A percentile compares a stretch with the other conserved stretches of the same genome.
Conservation (phyloP, 2,888 invertebrate species). For the Tupiocoris notatus region DNA sequence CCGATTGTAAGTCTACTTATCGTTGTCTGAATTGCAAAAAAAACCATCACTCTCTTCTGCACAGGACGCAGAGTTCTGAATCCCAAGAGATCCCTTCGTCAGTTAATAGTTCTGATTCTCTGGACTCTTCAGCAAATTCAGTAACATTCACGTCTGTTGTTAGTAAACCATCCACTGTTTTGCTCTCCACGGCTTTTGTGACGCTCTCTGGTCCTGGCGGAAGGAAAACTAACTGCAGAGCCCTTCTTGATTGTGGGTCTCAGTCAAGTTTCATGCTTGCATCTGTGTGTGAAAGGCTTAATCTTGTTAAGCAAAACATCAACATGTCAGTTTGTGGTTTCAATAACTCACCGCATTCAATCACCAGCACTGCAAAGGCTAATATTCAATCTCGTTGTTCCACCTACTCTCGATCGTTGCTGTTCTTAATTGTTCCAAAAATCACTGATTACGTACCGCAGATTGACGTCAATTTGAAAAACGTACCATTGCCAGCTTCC, state of each 20-base stretch:
- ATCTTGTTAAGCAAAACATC: constrained; percentile 17
- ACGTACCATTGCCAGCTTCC: constrained; percentile 44
- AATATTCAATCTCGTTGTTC: constrained; percentile 36
- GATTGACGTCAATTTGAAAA: constrained; percentile 29
- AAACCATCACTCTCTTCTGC: constrained; percentile 36
- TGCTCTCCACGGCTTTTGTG: constrained; percentile 47
- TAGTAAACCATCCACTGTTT: constrained; percentile 17
- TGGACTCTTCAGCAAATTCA: background rate
- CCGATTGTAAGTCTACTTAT: constrained; percentile 29
- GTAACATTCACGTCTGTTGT: constrained; percentile 1
- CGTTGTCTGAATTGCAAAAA: constrained; percentile 24
- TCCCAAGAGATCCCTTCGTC: background rate
- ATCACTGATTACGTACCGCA: constrained; percentile 48
- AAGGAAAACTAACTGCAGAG: constrained; percentile 43
- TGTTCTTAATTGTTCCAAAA: constrained; percentile 45
- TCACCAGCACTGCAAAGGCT: constrained; percentile 9
- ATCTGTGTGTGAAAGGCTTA: constrained; percentile 21
- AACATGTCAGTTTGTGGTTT: constrained; percentile 43
- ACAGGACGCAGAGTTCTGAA: background rate
- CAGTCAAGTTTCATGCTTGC: constrained; percentile 47
- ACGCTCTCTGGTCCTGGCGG: constrained; percentile 38
- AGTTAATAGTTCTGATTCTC: background rate
- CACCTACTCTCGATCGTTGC: constrained; percentile 38
- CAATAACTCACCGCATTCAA: background rate
- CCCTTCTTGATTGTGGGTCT: constrained; percentile 47